Conservation (phyloP, 2,888 invertebrate species). For the Rotaria sp. region DNA sequence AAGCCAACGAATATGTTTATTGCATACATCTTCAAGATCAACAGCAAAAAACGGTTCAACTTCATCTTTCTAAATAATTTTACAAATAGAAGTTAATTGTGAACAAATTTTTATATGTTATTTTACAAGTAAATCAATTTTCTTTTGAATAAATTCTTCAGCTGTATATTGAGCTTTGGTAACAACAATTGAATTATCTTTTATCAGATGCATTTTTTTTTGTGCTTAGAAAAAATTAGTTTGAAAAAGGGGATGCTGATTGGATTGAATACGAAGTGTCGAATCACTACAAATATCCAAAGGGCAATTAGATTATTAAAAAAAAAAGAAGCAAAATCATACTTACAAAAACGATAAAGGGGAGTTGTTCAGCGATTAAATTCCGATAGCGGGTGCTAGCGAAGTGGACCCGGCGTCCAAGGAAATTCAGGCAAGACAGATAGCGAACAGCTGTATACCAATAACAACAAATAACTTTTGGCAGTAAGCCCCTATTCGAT, state of each 20-base stretch:
- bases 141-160: constrained; percentile 18
- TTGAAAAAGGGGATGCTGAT: background rate
- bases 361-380: background rate
- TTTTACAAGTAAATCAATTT: background rate
- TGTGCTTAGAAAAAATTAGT: background rate
- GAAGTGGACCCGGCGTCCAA: background rate
- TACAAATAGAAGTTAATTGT: background rate
- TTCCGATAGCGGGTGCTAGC: background rate
- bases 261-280: constrained; percentile 13
- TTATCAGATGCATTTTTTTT: background rate
- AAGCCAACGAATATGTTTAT: constrained; percentile 63
- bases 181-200: constrained; percentile 16
- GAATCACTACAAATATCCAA: background rate
- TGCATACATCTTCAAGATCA: constrained; percentile 40
- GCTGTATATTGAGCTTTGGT: background rate
- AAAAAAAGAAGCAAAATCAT: background rate
- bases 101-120: background rate
- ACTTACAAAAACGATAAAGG: background rate
- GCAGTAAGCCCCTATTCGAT: background rate
- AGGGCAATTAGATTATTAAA: background rate
- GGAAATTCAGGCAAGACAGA: constrained; percentile 4
- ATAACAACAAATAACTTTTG: background rate
- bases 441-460: background rate
- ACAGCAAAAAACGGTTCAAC: constrained; percentile 39
- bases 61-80: constrained; percentile 21